phyloP scores from a whole-genome alignment of 1,140 invertebrate genomes.

The Heliconius hewitsoni region DNA sequence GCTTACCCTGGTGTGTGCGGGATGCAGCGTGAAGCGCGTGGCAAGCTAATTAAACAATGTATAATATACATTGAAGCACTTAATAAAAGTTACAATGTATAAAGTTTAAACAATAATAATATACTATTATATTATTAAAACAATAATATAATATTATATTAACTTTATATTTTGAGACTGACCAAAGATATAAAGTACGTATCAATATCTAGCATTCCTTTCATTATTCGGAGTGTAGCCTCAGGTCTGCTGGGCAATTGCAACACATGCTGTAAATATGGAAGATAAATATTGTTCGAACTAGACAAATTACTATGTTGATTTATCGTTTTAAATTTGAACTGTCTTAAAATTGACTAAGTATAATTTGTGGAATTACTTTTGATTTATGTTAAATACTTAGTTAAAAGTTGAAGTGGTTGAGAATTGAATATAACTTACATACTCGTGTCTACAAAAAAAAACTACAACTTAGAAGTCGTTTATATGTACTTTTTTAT shows the following conservation, averaged over 20 bases:
- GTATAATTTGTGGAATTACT: not conserved
- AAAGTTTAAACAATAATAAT: too few relatives aligned
- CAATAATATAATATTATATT: too few relatives aligned
- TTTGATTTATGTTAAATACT: not conserved
- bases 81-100: too few relatives aligned
- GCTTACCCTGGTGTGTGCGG: too few relatives aligned
- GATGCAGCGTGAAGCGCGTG: too few relatives aligned
- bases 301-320: slow-evolving; percentile 13
- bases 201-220: not conserved
- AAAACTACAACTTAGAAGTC: too few relatives aligned
- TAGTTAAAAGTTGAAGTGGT: not conserved
- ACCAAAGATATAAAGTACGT: not conserved
- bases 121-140: too few relatives aligned
- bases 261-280: slow-evolving; percentile 20
- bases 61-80: too few relatives aligned
- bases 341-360: not conserved
- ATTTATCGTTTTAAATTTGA: slow-evolving; percentile 6
- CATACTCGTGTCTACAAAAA: too few relatives aligned
- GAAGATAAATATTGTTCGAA: slow-evolving; percentile 25
- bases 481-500: too few relatives aligned
- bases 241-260: not conserved
- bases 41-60: too few relatives aligned
- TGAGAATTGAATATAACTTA: too few relatives aligned
- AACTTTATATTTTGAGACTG: not conserved
- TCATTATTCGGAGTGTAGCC: not conserved